These are phyloP conservation scores for Casuarius casuarius DNA, from an alignment of 2,113 vertebrate genomes.

Conservation along the genomic window DNA sequence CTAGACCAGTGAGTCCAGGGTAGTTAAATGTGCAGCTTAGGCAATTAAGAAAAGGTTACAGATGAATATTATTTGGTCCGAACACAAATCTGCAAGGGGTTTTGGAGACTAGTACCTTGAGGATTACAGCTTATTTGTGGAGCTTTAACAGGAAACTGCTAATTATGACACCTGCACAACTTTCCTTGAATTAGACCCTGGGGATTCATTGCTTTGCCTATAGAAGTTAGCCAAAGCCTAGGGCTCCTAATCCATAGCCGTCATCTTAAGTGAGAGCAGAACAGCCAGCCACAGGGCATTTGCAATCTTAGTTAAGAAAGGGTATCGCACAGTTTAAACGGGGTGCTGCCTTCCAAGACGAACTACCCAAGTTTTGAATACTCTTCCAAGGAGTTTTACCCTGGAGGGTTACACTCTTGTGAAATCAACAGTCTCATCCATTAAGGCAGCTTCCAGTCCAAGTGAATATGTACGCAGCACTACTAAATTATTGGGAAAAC, in stretches of 20 bases:
- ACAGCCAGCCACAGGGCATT: conserved; percentile 35
- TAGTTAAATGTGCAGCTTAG: conserved; percentile 63
- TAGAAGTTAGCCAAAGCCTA: conserved; percentile 53
- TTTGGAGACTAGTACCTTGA: conserved; percentile 64
- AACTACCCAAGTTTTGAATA: neutral
- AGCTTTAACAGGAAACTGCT: conserved; percentile 74
- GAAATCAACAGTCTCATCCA: neutral
- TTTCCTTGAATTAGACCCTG: conserved; percentile 56
- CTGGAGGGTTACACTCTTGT: neutral
- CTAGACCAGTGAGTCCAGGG: conserved; percentile 18
- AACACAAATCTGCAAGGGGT: conserved; percentile 68
- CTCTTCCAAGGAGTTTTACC: neutral
- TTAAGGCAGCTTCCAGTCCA: neutral
- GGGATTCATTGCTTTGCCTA: conserved; percentile 51
- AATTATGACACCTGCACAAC: conserved; percentile 77
- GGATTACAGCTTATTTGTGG: conserved; percentile 71
- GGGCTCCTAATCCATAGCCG: neutral
- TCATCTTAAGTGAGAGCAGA: conserved; percentile 33
- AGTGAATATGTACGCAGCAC: neutral
- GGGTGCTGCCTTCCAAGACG: conserved; percentile 7
- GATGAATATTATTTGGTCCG: conserved; percentile 70
- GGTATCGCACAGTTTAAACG: neutral
- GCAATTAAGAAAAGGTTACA: conserved; percentile 67
- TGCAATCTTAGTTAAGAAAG: conserved; percentile 31
- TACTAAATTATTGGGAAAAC: neutral